Percentiles rank a stretch among this genome's conserved stretches.
Evolutionary conservation across 2,113 vertebrate genomes (phyloP).

Genomic region (Pyrgilauda ruficollis): DNA sequence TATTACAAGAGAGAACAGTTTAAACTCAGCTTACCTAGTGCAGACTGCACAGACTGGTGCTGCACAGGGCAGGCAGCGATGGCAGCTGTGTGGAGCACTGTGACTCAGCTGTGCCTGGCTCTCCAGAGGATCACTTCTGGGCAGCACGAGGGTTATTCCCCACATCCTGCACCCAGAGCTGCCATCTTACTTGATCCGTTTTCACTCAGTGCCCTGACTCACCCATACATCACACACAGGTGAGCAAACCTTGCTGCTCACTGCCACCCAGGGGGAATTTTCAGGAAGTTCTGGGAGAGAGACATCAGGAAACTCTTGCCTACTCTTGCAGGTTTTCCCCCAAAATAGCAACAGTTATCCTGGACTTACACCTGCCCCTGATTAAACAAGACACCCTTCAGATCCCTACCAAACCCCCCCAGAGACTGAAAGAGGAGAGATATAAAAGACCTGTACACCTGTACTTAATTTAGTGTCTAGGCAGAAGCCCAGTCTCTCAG

Average conservation of each 20-base stretch:
- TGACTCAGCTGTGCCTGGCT: background rate
- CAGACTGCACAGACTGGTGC: background rate
- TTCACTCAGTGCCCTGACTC: background rate
- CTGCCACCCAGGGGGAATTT: background rate
- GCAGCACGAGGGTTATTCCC: background rate
- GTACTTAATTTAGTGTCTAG: background rate
- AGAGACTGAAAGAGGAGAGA: background rate
- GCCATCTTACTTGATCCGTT: background rate
- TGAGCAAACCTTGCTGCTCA: background rate
- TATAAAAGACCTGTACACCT: background rate
- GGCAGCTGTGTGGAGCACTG: background rate
- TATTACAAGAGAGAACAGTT: background rate
- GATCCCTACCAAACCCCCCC: rapidly evolving
- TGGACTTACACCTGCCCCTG: background rate
- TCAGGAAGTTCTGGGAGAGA: background rate
- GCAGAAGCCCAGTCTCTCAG: background rate
- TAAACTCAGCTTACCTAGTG: background rate
- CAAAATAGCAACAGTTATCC: background rate
- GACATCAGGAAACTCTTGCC: background rate
- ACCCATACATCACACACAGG: background rate
- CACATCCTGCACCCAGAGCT: background rate
- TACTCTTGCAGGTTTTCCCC: background rate
- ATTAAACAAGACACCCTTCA: background rate
- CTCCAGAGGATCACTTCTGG: background rate
- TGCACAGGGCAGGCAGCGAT: background rate